These are phyloP conservation scores for Cryptus viduatorius DNA, from an alignment of 2,888 invertebrate genomes.

Conservation along the genomic window DNA sequence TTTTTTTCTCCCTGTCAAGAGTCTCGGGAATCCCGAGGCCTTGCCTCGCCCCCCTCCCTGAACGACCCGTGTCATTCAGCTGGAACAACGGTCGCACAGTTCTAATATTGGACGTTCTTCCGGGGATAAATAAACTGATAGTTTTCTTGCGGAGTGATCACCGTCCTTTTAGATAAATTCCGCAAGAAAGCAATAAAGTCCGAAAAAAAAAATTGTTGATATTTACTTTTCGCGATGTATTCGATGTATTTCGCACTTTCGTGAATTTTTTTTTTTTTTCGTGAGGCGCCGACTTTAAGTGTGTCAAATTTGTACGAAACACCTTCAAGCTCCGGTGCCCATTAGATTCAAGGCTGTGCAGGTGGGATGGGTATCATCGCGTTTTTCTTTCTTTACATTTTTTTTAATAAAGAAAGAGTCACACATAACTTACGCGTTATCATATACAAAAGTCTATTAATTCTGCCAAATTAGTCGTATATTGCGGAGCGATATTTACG, in stretches of 20 bases:
- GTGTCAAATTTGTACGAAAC: slow-evolving; percentile 6
- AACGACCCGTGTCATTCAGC: neutral
- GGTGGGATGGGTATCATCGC: slow-evolving; percentile 5
- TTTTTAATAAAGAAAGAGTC: slow-evolving; percentile 7
- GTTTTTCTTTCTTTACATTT: neutral
- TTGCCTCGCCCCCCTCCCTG: neutral
- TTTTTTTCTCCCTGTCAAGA: neutral
- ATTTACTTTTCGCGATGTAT: neutral
- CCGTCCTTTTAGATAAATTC: too few species aligned
- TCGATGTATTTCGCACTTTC: neutral
- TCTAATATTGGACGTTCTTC: neutral
- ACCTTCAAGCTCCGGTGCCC: slow-evolving; percentile 4
- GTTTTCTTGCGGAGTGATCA: neutral
- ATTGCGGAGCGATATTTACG: neutral
- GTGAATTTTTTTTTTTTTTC: neutral
- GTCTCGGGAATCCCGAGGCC: slow-evolving; percentile 10
- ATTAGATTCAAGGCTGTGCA: neutral
- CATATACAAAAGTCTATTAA: neutral
- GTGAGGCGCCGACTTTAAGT: neutral
- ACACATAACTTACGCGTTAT: slow-evolving; percentile 13
- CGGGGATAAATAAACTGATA: neutral
- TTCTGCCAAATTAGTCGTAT: slow-evolving; percentile 19
- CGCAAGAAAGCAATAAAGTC: too few species aligned
- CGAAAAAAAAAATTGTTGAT: neutral
- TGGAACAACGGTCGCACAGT: neutral